phyloP scores from a whole-genome alignment of 2,113 vertebrate species.

The Perognathus longimembris region DNA sequence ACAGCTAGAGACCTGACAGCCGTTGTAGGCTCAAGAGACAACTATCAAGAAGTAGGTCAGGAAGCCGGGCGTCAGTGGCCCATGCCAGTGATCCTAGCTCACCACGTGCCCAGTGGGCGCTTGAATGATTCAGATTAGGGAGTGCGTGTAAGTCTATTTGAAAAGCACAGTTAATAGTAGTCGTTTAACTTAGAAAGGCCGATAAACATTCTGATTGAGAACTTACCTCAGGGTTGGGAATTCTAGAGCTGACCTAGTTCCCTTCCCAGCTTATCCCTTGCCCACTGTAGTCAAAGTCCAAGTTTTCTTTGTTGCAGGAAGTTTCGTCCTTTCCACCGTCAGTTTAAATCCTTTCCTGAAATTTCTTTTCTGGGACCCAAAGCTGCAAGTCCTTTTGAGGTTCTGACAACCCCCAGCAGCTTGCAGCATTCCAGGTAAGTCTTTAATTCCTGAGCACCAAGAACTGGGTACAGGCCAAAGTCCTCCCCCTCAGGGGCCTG shows the following conservation, averaged over 20 bases:
- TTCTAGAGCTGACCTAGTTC: background rate
- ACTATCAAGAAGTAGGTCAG: background rate
- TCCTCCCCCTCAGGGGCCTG: background rate
- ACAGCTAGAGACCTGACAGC: background rate
- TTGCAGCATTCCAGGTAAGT: slow-evolving; percentile 80
- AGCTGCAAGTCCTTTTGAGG: slow-evolving; percentile 90
- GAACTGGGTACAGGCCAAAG: slow-evolving; percentile 7
- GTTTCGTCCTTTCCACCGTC: slow-evolving; percentile 90
- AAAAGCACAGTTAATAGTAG: background rate
- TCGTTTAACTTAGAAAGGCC: background rate
- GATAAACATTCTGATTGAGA: no score
- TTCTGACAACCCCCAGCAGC: slow-evolving; percentile 63
- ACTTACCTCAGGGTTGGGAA: background rate
- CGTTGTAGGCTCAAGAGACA: background rate
- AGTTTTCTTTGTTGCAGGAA: slow-evolving; percentile 85
- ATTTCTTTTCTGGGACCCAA: slow-evolving; percentile 87
- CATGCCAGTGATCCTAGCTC: no score
- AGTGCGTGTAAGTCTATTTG: background rate
- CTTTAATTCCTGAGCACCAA: slow-evolving; percentile 20
- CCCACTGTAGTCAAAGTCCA: slow-evolving; percentile 31
- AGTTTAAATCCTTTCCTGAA: slow-evolving; percentile 90
- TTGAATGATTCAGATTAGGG: background rate
- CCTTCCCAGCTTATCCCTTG: background rate
- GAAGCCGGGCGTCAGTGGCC: background rate
- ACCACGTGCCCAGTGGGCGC: background rate